Evolutionary conservation across 2,888 invertebrate species (phyloP), one percentile per base, ranked within the genome.

Genomic region (Stenurella melanura): DNA sequence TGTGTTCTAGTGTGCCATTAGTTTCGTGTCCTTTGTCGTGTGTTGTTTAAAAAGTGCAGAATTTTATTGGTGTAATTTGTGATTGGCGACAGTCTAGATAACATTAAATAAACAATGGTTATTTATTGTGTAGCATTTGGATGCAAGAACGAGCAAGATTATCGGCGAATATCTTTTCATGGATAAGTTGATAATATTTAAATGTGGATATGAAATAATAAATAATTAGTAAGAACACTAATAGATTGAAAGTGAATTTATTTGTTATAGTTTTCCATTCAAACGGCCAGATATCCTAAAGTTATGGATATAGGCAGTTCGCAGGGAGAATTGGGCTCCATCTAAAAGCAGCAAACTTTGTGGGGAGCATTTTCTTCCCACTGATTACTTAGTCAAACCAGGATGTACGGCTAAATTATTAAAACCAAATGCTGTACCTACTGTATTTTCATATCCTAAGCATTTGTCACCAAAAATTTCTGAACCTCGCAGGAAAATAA

Each of bases 261-360:
- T 61, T 61, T 61, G 21, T 18, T 61, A 19, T 4, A 61, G 61
- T 61, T 61, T 21, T 61, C 61, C 19, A 61, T 61, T 61, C 21
- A 61, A 61, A 61, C 61, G 61, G 1, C 61, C 18, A 15, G 30
- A 34, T 34, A 34, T 34, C 7, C 30, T 34, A 34, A 34, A 34
- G 30, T 42, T 26, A 42, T 42, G 42, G 42, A 42, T 42, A 42
- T 15, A 42, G 42, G 42, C 30, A 42, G 42, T 82, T 54, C 71
- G 80, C 30, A 78, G 81, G 63, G 80, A 81, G 38, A 78, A 84
- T 67, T 83, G 83, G 83, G 58, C 18, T 19, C 83, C 81, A 38
- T 81, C 82, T 5, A 78, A 77, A 72, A 74, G 64, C 15, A 82
- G 82, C 64, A 79, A 73, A 73, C 38, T 82, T 50, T 83, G 83